These are phyloP conservation scores for Sminthurides bifidus DNA, from an alignment of 1,140 invertebrate species.

Conservation along the genomic window DNA sequence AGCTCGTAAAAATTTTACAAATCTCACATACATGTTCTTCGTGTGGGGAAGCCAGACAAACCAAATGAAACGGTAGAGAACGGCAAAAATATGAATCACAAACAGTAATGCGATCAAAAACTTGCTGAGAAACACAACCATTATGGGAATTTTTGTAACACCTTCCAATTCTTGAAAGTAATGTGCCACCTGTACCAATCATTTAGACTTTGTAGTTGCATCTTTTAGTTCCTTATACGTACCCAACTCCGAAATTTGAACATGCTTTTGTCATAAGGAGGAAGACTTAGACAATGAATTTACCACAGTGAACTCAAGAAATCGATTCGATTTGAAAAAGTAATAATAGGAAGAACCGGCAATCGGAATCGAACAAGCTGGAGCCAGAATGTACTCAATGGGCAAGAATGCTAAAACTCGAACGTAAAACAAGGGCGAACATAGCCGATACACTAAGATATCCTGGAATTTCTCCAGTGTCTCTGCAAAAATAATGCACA, in stretches of 20 bases:
- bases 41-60: no score
- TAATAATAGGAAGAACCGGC: neutral
- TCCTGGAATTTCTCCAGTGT: constrained; percentile 23
- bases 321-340: constrained; percentile 12
- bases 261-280: no score
- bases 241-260: no score
- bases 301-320: constrained; percentile 4
- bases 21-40: no score
- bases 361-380: neutral
- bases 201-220: neutral
- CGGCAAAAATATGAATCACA: constrained; percentile 16
- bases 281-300: neutral
- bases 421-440: constrained; percentile 7
- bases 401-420: constrained; percentile 23
- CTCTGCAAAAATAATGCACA: constrained; percentile 11
- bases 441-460: constrained; percentile 13
- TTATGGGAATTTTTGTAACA: constrained; percentile 1
- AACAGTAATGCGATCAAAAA: constrained; percentile 1
- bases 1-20: no score
- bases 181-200: neutral
- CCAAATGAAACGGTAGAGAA: constrained; percentile 14
- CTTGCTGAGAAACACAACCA: constrained; percentile 8
- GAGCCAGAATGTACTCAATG: constrained; percentile 17
- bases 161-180: constrained; percentile 7
- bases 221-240: no score